Evolutionary conservation across 2,797 vertebrate species (phyloP).

Genomic region (Enteromius fasciolatus): DNA sequence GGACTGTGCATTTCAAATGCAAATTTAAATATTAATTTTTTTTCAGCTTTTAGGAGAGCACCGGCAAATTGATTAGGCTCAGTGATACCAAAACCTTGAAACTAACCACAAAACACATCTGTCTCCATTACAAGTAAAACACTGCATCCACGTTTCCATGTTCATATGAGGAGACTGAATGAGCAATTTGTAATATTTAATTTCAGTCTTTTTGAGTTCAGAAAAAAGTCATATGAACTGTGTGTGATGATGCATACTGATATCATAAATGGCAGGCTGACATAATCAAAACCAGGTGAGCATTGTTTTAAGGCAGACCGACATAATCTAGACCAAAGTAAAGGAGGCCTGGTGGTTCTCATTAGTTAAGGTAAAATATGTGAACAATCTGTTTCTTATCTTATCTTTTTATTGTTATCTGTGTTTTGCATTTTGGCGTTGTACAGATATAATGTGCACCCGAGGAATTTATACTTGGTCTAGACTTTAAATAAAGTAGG

Average conservation of each 20-base stretch:
- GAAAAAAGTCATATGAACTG: conserved; percentile 1
- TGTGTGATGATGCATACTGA: conserved; percentile 24
- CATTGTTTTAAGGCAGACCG: conserved; percentile 7
- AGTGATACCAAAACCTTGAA: no score
- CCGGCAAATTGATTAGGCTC: neutral
- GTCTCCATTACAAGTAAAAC: neutral
- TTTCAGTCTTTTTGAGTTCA: neutral
- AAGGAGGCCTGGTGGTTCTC: conserved; percentile 57
- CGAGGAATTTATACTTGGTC: neutral
- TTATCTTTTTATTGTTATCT: neutral
- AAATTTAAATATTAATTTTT: neutral
- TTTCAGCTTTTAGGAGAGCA: neutral
- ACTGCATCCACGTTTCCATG: neutral
- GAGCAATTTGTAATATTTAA: neutral
- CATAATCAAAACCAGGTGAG: conserved; percentile 42
- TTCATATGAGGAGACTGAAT: neutral
- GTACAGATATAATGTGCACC: neutral
- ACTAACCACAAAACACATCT: neutral
- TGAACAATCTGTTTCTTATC: neutral
- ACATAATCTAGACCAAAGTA: conserved; percentile 49
- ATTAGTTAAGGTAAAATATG: conserved; percentile 45
- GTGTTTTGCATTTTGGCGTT: neutral
- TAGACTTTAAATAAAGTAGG: neutral
- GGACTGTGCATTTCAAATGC: neutral
- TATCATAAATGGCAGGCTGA: conserved; percentile 22